phyloP scores from a whole-genome alignment of 2,113 vertebrate genomes.

The Acrocephalus arundinaceus region DNA sequence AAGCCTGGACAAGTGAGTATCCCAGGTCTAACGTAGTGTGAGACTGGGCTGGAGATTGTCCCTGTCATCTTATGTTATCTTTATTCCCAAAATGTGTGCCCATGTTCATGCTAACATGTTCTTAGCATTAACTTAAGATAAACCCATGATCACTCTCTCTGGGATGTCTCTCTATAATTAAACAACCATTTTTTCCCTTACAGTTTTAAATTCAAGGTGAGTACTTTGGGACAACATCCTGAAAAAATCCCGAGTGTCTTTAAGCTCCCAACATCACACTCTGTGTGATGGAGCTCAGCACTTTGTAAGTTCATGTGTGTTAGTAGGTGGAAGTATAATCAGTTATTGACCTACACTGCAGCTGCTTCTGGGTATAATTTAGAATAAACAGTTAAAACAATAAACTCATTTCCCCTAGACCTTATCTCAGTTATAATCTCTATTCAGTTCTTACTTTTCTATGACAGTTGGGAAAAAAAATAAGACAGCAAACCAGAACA shows the following conservation, averaged over 20 bases:
- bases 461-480: neutral
- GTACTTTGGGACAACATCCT: neutral
- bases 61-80: neutral
- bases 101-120: neutral
- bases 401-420: neutral
- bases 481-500: neutral
- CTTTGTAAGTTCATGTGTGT: neutral
- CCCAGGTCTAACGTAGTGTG: conserved; percentile 1
- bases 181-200: neutral
- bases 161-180: neutral
- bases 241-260: neutral
- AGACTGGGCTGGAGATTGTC: neutral
- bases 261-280: neutral
- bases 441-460: neutral
- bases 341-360: neutral
- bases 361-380: neutral
- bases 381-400: neutral
- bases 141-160: neutral
- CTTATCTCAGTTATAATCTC: neutral
- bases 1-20: conserved; percentile 92
- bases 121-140: neutral
- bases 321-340: neutral
- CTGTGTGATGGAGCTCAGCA: neutral
- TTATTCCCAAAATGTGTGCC: neutral
- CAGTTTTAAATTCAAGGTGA: neutral